These are phyloP conservation scores for Hemicentrotus pulcherrimus DNA, from an alignment of 35 echinoderm and acorn worm genomes.

Conservation along the genomic window DNA sequence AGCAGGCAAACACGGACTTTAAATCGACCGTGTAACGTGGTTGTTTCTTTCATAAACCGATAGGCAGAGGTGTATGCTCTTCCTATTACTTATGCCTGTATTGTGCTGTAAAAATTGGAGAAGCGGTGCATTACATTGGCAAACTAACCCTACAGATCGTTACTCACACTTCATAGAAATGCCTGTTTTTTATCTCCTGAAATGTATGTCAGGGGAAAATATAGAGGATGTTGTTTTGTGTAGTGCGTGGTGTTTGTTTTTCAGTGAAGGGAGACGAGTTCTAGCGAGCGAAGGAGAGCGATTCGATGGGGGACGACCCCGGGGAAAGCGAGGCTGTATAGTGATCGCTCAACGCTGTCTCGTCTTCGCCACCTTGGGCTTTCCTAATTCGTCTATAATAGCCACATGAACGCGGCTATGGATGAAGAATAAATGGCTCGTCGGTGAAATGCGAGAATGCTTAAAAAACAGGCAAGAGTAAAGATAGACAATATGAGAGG, in stretches of 20 bases:
- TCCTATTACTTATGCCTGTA: slow-evolving; percentile 39
- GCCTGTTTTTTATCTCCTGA: neutral
- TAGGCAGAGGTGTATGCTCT: slow-evolving; percentile 16
- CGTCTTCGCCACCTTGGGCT: slow-evolving; percentile 10
- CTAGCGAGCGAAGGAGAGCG: neutral
- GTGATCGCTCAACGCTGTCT: neutral
- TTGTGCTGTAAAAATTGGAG: slow-evolving; percentile 29
- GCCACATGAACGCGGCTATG: slow-evolving; percentile 43
- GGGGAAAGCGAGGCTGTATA: slow-evolving; percentile 19
- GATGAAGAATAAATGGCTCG: slow-evolving; percentile 38
- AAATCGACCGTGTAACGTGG: slow-evolving; percentile 28
- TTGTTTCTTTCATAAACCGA: slow-evolving; percentile 26
- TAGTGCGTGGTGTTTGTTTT: slow-evolving; percentile 39
- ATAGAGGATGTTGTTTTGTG: neutral
- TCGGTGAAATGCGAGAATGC: slow-evolving; percentile 45
- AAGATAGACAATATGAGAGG: neutral
- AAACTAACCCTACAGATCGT: slow-evolving; percentile 27
- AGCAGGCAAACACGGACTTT: slow-evolving; percentile 37
- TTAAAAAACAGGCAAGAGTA: slow-evolving; percentile 38
- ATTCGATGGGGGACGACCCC: slow-evolving; percentile 21
- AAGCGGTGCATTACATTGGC: slow-evolving; percentile 43
- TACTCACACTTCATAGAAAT: slow-evolving; percentile 27
- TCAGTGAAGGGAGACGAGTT: neutral
- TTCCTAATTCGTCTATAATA: slow-evolving; percentile 42
- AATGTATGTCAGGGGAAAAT: neutral